phyloP scores from a whole-genome alignment of 1,140 invertebrate species.

The Gyrodactylus salaris region DNA sequence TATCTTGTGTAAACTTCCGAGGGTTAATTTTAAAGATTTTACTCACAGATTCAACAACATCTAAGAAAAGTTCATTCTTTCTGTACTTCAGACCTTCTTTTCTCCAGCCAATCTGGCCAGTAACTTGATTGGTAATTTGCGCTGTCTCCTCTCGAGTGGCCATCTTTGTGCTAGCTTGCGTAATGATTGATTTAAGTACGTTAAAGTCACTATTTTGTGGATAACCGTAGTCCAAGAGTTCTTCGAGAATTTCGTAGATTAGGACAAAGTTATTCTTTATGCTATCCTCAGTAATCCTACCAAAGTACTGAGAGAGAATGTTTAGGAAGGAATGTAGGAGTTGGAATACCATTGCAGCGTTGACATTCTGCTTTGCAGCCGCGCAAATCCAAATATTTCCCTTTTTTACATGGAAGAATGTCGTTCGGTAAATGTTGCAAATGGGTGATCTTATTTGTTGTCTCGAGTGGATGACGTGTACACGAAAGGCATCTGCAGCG shows the following conservation, averaged over 20 bases:
- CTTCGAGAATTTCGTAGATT: slow-evolving; percentile 58
- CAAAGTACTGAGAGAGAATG: slow-evolving; percentile 97
- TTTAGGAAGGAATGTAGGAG: slow-evolving; percentile 88
- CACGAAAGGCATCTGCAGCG: slow-evolving; percentile 90
- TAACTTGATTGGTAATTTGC: slow-evolving; percentile 59
- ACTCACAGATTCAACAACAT: slow-evolving; percentile 95
- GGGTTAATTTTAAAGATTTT: slow-evolving; percentile 9
- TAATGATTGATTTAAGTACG: slow-evolving; percentile 92
- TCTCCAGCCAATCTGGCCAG: slow-evolving; percentile 96
- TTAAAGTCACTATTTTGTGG: slow-evolving; percentile 98
- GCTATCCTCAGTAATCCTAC: slow-evolving; percentile 96
- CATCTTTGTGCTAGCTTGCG: slow-evolving; percentile 91
- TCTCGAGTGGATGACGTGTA: slow-evolving; percentile 92
- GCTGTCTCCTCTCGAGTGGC: slow-evolving; percentile 94
- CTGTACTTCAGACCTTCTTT: slow-evolving; percentile 95
- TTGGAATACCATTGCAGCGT: slow-evolving; percentile 98
- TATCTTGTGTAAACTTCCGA: not conserved
- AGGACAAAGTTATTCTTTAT: slow-evolving; percentile 99
- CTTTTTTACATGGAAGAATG: slow-evolving; percentile 84
- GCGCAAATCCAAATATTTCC: slow-evolving; percentile 96
- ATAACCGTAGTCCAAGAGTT: slow-evolving; percentile 97
- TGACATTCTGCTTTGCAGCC: slow-evolving; percentile 97
- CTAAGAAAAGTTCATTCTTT: slow-evolving; percentile 84
- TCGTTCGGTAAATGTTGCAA: slow-evolving; percentile 89
- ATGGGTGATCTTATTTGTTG: slow-evolving; percentile 94